A percentile compares a stretch with the other conserved stretches of the same genome.
Evolutionary conservation across 2,797 vertebrate genomes (phyloP).

Genomic region (Melanotaenia parkinsoni): DNA sequence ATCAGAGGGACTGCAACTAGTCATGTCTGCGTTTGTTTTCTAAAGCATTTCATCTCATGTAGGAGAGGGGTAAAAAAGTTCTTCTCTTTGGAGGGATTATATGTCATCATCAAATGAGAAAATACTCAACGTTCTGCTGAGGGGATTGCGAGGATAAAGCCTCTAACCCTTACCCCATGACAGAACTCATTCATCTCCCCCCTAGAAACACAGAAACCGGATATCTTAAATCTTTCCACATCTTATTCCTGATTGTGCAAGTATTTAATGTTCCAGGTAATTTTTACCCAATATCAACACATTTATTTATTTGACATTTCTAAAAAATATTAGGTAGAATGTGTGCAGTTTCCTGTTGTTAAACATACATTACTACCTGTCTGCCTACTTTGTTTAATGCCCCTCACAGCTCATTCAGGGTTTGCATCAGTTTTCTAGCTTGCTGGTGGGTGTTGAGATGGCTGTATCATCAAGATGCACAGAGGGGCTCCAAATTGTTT

Average conservation of each 20-base stretch:
- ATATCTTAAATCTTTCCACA: slow-evolving; percentile 52
- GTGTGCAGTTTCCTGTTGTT: not conserved
- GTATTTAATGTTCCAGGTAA: slow-evolving; percentile 43
- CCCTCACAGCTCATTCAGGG: slow-evolving; percentile 1
- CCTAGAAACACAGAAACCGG: slow-evolving; percentile 31
- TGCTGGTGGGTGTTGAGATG: slow-evolving; percentile 29
- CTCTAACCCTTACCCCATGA: slow-evolving; percentile 56
- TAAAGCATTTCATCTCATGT: slow-evolving; percentile 11
- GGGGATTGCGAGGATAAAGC: slow-evolving; percentile 65
- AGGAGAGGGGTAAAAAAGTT: slow-evolving; percentile 31
- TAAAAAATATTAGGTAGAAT: not conserved
- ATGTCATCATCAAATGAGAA: slow-evolving; percentile 71
- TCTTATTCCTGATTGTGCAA: slow-evolving; percentile 39
- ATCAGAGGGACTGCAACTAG: slow-evolving; percentile 20
- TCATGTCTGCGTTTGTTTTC: slow-evolving; percentile 28
- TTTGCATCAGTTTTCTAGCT: slow-evolving; percentile 33
- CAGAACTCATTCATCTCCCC: slow-evolving; percentile 53
- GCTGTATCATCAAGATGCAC: slow-evolving; percentile 55
- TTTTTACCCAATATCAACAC: slow-evolving; percentile 9
- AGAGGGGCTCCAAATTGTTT: slow-evolving; percentile 54
- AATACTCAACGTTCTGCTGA: slow-evolving; percentile 65
- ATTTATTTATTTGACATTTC: slow-evolving; percentile 19
- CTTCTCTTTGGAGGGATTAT: slow-evolving; percentile 30
- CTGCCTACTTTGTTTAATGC: slow-evolving; percentile 10
- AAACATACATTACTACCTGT: not conserved